phyloP scores from a whole-genome alignment of 2,113 vertebrate genomes.

The Baryphthengus martii region DNA sequence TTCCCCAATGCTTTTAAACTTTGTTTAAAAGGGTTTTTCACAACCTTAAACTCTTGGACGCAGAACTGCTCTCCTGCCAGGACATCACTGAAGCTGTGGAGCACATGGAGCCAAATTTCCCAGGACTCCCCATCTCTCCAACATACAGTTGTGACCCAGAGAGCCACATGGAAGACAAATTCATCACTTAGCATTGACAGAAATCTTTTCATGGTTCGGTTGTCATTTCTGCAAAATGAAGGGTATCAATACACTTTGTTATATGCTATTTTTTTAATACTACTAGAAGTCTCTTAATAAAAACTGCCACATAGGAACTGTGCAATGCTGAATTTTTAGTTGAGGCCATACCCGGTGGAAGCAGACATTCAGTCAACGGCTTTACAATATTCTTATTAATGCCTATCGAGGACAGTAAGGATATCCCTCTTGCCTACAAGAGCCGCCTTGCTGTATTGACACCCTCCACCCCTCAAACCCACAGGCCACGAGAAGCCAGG shows the following conservation, averaged over 20 bases:
- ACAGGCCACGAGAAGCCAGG: rapidly evolving
- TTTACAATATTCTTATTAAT: background rate
- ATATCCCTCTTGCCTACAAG: rapidly evolving
- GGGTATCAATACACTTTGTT: background rate
- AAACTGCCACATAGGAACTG: rapidly evolving
- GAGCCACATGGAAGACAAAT: background rate
- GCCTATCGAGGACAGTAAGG: rapidly evolving
- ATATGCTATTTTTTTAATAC: background rate
- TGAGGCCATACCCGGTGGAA: background rate
- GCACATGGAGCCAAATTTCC: background rate
- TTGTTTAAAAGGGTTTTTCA: background rate
- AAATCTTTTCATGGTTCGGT: rapidly evolving
- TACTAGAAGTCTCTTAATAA: background rate
- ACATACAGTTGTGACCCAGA: background rate
- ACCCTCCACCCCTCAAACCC: background rate
- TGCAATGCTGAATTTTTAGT: background rate
- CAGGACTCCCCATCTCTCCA: background rate
- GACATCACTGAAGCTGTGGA: background rate
- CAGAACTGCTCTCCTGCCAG: background rate
- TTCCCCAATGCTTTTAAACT: background rate
- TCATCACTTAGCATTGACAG: rapidly evolving
- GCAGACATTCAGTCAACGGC: rapidly evolving
- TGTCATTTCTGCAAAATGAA: background rate
- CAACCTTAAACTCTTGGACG: background rate
- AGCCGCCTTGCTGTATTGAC: background rate